Conservation (phyloP, 2,113 vertebrate genomes). For the Acrocephalus kingi region DNA sequence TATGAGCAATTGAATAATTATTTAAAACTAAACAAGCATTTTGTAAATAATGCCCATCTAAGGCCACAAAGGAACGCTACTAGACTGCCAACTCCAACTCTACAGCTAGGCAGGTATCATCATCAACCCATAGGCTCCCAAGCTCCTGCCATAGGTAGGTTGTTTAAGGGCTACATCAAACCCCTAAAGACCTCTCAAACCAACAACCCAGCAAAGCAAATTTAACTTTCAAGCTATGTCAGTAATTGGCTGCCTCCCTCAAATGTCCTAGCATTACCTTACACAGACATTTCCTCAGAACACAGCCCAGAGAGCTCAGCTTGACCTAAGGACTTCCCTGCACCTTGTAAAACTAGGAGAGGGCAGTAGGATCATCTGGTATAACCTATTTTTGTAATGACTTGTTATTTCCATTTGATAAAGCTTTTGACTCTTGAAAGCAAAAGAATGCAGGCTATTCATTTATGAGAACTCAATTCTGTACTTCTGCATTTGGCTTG, state of each 20-base stretch:
- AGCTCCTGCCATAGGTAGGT: background rate
- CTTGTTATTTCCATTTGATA: background rate
- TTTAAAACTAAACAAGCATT: background rate
- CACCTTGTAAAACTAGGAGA: background rate
- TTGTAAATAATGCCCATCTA: background rate
- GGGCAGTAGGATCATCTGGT: background rate
- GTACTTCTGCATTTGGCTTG: background rate
- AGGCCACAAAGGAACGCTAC: background rate
- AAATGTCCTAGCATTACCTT: background rate
- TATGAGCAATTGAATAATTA: background rate
- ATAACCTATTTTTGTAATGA: background rate
- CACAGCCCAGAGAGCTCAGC: background rate
- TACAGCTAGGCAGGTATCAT: background rate
- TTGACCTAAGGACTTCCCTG: background rate
- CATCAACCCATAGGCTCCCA: background rate
- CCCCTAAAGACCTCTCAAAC: background rate
- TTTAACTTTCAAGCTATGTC: background rate
- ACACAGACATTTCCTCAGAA: background rate
- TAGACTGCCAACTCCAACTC: background rate
- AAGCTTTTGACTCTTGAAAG: background rate
- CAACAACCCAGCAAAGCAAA: background rate
- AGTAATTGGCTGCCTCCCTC: background rate
- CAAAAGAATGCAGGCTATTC: background rate
- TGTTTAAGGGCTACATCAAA: background rate
- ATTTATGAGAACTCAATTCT: background rate